Percentiles rank a stretch among this genome's conserved stretches.
Conservation (phyloP, 2,113 vertebrate genomes). For the Callocephalon fimbriatum region DNA sequence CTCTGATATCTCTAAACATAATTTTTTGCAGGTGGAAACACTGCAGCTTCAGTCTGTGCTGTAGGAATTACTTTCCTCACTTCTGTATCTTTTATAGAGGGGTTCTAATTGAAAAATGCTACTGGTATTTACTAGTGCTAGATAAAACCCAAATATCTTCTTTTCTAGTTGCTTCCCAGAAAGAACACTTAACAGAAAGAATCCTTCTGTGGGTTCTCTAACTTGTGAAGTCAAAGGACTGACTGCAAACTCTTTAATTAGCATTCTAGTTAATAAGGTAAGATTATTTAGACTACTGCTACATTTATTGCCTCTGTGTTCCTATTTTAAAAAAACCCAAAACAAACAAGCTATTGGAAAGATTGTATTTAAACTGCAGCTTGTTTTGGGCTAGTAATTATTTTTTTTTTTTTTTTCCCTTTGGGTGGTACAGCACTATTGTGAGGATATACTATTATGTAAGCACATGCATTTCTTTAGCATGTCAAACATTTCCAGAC, state of each 20-base stretch:
- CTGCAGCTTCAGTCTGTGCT: neutral
- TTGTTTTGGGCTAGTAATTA: neutral
- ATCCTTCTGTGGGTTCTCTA: neutral
- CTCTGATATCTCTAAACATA: neutral
- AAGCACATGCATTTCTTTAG: conserved; percentile 3
- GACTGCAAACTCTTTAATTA: neutral
- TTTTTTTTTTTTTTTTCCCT: neutral
- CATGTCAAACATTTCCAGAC: neutral
- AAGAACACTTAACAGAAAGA: neutral
- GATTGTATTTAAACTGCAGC: neutral
- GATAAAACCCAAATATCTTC: neutral
- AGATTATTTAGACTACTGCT: neutral
- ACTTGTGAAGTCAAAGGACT: neutral
- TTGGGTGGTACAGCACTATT: neutral
- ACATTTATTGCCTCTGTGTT: neutral
- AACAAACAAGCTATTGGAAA: neutral
- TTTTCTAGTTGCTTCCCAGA: neutral
- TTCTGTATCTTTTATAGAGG: neutral
- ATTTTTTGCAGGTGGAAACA: neutral
- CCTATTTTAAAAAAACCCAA: neutral
- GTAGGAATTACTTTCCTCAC: neutral
- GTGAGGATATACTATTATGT: neutral
- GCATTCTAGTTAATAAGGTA: neutral
- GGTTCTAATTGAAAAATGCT: neutral
- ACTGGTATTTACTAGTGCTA: neutral